Percentiles rank a stretch among this genome's conserved stretches.
phyloP scores from a whole-genome alignment of 2,888 invertebrate genomes.

The Anarsia innoxiella region DNA sequence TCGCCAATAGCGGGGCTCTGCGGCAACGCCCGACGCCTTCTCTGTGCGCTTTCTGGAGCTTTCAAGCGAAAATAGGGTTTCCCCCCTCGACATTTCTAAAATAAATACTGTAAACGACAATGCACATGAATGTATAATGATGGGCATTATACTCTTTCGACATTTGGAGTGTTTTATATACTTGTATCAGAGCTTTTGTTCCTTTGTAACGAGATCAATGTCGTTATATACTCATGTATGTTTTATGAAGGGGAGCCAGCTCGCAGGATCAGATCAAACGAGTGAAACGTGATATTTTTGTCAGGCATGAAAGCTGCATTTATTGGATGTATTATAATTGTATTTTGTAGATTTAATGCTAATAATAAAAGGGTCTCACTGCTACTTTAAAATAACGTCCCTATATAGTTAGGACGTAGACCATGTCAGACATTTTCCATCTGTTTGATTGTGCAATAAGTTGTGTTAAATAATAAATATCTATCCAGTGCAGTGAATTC shows the following conservation, averaged over 20 bases:
- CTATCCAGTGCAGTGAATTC: too few species aligned
- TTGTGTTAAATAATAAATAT: too few species aligned
- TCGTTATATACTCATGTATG: conserved; percentile 40
- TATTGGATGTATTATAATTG: conserved; percentile 42
- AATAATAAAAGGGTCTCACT: conserved; percentile 29
- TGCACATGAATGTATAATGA: conserved; percentile 74
- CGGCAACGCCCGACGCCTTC: conserved; percentile 59
- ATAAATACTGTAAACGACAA: conserved; percentile 74
- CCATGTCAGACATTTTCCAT: too few species aligned
- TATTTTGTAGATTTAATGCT: conserved; percentile 25
- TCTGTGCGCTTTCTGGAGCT: conserved; percentile 61
- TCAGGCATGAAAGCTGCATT: conserved; percentile 46
- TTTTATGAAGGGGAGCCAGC: conserved; percentile 53
- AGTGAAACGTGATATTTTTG: conserved; percentile 69
- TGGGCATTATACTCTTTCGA: conserved; percentile 67
- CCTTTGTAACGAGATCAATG: conserved; percentile 62
- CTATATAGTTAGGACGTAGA: too few species aligned
- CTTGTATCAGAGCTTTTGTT: conserved; percentile 64
- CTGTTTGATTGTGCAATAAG: too few species aligned
- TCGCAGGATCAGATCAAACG: conserved; percentile 55
- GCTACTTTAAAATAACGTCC: conserved; percentile 10
- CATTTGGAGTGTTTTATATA: conserved; percentile 72
- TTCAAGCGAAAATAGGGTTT: conserved; percentile 67
- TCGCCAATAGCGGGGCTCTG: conserved; percentile 42
- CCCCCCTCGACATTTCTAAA: conserved; percentile 67